phyloP scores from a whole-genome alignment of 2,888 invertebrate species.

The Nemoura dubitans region DNA sequence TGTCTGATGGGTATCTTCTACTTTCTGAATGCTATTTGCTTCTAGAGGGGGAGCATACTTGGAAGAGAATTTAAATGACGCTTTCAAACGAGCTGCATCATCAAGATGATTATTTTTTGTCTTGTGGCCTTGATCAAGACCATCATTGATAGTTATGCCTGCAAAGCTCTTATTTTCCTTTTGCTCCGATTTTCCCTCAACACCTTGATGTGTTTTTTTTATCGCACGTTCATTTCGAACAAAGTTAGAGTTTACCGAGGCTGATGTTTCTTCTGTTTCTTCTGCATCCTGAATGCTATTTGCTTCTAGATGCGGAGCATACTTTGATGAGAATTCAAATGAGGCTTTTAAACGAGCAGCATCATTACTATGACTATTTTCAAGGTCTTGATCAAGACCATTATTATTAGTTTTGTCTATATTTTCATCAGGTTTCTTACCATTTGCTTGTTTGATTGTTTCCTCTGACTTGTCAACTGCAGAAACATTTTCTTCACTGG shows the following conservation, averaged over 20 bases:
- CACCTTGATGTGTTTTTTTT: not conserved
- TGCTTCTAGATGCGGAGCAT: not conserved
- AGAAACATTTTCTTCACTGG: not conserved
- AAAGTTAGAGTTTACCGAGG: not conserved
- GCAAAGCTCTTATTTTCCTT: too few species aligned
- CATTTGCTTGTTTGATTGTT: not conserved
- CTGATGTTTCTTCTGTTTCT: too few species aligned
- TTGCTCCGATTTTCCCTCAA: not conserved
- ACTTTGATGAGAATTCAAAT: not conserved
- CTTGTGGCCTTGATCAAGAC: not conserved
- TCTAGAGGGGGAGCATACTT: not conserved
- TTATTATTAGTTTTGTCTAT: not conserved
- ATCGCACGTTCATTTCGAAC: not conserved
- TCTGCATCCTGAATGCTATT: not conserved
- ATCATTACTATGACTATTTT: not conserved
- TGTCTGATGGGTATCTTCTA: not conserved
- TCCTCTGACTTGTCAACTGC: not conserved
- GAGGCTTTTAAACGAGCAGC: constrained; percentile 13
- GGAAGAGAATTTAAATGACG: not conserved
- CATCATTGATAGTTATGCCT: too few species aligned
- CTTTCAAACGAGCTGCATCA: constrained; percentile 31
- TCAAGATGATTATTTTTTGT: not conserved
- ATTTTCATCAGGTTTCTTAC: not conserved
- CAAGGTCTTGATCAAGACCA: not conserved
- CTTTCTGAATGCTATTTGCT: not conserved